phyloP scores from a whole-genome alignment of 2,113 vertebrate species.

The Dissostichus mawsoni region DNA sequence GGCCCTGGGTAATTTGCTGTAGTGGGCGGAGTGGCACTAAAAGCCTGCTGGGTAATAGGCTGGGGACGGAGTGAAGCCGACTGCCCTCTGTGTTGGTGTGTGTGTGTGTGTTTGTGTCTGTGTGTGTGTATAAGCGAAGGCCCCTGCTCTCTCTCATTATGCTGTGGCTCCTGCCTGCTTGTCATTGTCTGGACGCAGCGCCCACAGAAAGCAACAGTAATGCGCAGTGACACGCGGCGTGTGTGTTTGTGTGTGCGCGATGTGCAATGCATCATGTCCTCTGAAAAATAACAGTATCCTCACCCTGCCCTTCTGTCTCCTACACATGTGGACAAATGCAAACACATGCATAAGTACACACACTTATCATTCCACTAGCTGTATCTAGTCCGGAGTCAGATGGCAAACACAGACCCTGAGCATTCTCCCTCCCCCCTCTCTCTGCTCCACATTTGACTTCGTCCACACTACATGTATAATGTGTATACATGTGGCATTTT shows the following conservation, averaged over 20 bases:
- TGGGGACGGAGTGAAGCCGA: slow-evolving; percentile 81
- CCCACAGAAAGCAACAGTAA: slow-evolving; percentile 87
- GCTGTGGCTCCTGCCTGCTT: slow-evolving; percentile 88
- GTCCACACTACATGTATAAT: neutral
- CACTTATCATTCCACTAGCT: slow-evolving; percentile 60
- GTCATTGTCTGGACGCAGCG: slow-evolving; percentile 85
- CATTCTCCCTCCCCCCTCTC: neutral
- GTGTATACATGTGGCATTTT: neutral
- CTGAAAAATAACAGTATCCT: slow-evolving; percentile 81
- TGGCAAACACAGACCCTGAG: slow-evolving; percentile 22
- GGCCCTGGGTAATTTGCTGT: slow-evolving; percentile 93
- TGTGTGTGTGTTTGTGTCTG: slow-evolving; percentile 10
- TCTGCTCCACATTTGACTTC: neutral
- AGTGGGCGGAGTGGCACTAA: slow-evolving; percentile 92
- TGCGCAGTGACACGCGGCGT: slow-evolving; percentile 86
- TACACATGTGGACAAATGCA: slow-evolving; percentile 66
- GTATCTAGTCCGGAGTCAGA: slow-evolving; percentile 42
- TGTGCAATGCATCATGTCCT: slow-evolving; percentile 86
- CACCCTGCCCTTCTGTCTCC: slow-evolving; percentile 57
- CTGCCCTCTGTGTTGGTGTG: slow-evolving; percentile 72
- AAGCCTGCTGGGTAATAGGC: slow-evolving; percentile 96
- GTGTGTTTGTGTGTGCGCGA: slow-evolving; percentile 58
- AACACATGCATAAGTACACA: slow-evolving; percentile 46
- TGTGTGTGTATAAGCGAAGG: slow-evolving; percentile 56
- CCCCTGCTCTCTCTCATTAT: slow-evolving; percentile 91